phyloP scores from a whole-genome alignment of 2,113 vertebrate species.

The Notarius quadriscutis region DNA sequence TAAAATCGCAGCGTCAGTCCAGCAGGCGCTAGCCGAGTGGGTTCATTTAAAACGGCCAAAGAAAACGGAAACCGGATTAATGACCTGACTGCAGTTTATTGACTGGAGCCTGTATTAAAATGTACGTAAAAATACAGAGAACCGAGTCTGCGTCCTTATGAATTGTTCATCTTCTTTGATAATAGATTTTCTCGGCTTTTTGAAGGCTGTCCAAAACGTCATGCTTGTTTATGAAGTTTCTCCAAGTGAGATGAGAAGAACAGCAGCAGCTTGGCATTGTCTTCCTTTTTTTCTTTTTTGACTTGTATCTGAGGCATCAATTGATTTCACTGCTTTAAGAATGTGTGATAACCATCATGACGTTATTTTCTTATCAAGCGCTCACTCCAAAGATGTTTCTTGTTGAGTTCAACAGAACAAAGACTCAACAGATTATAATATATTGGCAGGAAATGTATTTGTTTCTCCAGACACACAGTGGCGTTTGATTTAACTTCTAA shows the following conservation, averaged over 20 bases:
- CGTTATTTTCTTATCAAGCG: constrained; percentile 33
- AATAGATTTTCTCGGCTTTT: neutral
- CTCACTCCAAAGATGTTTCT: neutral
- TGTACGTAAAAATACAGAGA: neutral
- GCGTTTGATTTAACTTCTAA: neutral
- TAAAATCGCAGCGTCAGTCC: constrained; percentile 28
- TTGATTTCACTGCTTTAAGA: neutral
- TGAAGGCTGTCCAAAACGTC: neutral
- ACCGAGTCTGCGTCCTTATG: too few species aligned
- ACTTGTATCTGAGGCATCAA: neutral
- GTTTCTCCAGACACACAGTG: neutral
- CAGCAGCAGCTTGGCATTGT: neutral
- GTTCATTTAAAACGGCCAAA: constrained; percentile 27
- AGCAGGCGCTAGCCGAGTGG: constrained; percentile 4
- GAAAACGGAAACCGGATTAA: constrained; percentile 39
- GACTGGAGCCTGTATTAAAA: neutral
- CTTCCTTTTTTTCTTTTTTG: neutral
- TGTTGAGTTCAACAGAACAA: constrained; percentile 15
- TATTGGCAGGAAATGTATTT: neutral
- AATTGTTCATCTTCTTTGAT: neutral
- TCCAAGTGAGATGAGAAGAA: neutral
- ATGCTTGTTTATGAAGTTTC: neutral
- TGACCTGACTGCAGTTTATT: constrained; percentile 15
- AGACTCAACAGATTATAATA: neutral
- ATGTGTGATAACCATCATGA: constrained; percentile 22